Conservation (phyloP, 2,888 invertebrate genomes). For the Idaea biselata region DNA sequence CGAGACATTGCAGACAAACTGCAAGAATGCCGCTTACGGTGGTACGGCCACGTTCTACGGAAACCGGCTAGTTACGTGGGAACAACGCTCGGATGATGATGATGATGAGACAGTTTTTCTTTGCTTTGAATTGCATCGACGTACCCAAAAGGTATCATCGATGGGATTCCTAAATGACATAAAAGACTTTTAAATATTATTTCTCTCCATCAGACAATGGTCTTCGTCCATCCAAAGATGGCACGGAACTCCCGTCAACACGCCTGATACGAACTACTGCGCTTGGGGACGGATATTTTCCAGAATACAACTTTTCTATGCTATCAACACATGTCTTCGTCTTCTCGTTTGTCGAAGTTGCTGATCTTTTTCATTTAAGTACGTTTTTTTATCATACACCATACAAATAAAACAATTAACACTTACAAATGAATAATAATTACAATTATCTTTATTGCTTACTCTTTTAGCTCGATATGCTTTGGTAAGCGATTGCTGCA, state of each 20-base stretch:
- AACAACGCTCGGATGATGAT: too few species aligned
- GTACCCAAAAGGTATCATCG: too few species aligned
- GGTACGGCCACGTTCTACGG: too few species aligned
- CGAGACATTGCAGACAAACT: too few species aligned
- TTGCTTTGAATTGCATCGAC: too few species aligned
- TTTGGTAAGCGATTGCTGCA: conserved; percentile 34
- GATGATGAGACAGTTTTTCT: too few species aligned
- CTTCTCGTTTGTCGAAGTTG: conserved; percentile 30
- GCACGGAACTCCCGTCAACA: conserved; percentile 41
- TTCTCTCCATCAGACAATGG: conserved; percentile 27
- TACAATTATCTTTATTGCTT: not conserved
- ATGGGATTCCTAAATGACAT: too few species aligned
- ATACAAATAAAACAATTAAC: too few species aligned
- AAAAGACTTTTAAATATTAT: too few species aligned
- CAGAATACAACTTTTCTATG: conserved; percentile 35
- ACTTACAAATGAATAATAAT: not conserved
- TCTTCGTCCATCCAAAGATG: conserved; percentile 36
- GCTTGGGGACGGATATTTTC: conserved; percentile 36
- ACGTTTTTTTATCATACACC: conserved; percentile 12
- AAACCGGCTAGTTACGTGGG: too few species aligned
- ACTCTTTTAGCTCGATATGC: conserved; percentile 30
- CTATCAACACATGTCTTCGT: conserved; percentile 34
- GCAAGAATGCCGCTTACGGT: too few species aligned
- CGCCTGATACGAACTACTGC: conserved; percentile 39
- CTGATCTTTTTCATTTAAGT: conserved; percentile 37